Percentiles rank a stretch among this genome's conserved stretches.
Evolutionary conservation across 2,797 vertebrate genomes (phyloP).

Genomic region (Peromyscus nudipes): DNA sequence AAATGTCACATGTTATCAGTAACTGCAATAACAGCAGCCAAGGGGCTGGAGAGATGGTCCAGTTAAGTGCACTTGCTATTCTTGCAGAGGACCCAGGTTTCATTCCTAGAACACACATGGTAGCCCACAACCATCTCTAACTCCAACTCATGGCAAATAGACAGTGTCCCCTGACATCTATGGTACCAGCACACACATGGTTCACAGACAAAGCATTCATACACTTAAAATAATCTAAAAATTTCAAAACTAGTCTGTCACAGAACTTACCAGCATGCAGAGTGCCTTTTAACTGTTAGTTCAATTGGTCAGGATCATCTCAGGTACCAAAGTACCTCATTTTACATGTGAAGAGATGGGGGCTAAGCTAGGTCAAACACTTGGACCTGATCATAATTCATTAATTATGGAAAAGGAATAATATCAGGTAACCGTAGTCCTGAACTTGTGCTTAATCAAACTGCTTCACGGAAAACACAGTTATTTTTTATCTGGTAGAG

Average conservation of each 20-base stretch:
- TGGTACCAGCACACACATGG: not conserved
- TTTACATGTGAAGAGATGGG: not conserved
- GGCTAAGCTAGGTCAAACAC: not conserved
- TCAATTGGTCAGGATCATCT: not conserved
- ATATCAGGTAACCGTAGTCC: not conserved
- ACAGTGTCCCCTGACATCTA: not conserved
- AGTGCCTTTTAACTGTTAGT: not conserved
- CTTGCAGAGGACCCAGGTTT: not conserved
- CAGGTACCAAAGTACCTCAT: not conserved
- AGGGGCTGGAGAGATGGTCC: not conserved
- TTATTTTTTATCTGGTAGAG: not conserved
- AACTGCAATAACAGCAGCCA: not conserved
- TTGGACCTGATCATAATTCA: not conserved
- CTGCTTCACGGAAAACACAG: not conserved
- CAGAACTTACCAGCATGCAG: not conserved
- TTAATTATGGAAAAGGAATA: not conserved
- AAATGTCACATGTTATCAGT: not conserved
- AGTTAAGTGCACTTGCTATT: not conserved
- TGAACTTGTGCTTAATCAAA: slow-evolving; percentile 1
- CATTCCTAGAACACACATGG: not conserved
- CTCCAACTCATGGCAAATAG: not conserved
- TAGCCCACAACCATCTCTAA: not conserved
- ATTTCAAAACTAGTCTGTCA: not conserved
- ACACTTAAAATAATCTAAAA: not conserved
- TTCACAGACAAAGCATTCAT: not conserved